Evolutionary conservation across 2,113 vertebrate genomes (phyloP), one percentile per base, ranked within the genome.

Genomic region (Hemiprocne comata): DNA sequence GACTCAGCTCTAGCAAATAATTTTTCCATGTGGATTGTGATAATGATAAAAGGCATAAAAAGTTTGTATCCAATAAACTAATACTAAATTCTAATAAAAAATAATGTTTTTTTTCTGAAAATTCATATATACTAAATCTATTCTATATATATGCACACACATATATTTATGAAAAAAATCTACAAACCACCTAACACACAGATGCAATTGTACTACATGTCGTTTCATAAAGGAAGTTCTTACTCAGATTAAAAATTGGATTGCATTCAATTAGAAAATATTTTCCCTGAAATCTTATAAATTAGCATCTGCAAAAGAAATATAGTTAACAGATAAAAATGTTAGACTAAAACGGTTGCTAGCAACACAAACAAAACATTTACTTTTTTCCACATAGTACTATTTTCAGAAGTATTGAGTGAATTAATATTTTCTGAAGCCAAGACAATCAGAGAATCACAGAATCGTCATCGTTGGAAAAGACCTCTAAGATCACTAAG

Each of bases 331-430:
- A 85, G 66, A 95, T 64, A 75, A 79, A 96, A 94, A 85, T 17
- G 28, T 72, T 65, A 94, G 61, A 65, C 82, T 67, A 34, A 91
- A 92, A 53, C 40, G 80, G 89, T 95, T 96, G 94, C 93, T 96
- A 97, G 80, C 84, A 96, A 96, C 93, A 95, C 86, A 90, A 94
- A 93, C 83, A 93, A 92, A 95, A 93, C 76, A 94, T 77, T 88
- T 90, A 58, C 60, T 87, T 93, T 92, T 90, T 81, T 69, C 72
- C 9, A 5, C 17, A 36, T 36, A 70, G 83, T 34, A 36, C 55
- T n/a, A 1, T 73, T 95, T 91, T 75, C 50, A 75, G 65, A 72
- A 85, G 14, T 64, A 85, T 57, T 85, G 50, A 78, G 24, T 65
- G 80, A 92, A 85, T 92, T 66, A 64, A 60, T 33, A 25, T 58